These are phyloP conservation scores for Acanthurus leucopareius DNA, from an alignment of 2,797 vertebrate genomes.

Conservation along the genomic window DNA sequence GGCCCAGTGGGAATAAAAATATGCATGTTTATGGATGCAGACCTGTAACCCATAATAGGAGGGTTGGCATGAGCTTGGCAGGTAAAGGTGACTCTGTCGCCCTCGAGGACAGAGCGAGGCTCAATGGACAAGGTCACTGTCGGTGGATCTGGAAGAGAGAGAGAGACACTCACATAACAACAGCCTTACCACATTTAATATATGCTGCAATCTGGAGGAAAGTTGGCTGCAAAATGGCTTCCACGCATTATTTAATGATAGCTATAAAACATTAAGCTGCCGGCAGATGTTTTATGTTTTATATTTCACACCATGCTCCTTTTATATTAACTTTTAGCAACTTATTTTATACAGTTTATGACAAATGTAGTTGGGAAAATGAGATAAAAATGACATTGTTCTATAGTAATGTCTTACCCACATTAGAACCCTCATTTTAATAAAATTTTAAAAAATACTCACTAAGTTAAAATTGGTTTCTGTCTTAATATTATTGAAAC, in stretches of 20 bases:
- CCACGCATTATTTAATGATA: conserved; percentile 31
- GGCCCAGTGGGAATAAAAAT: neutral
- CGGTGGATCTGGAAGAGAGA: conserved; percentile 87
- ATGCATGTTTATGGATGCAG: conserved; percentile 36
- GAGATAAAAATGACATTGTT: neutral
- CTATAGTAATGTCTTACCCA: too few relatives aligned
- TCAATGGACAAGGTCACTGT: conserved; percentile 95
- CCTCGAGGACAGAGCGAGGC: conserved; percentile 95
- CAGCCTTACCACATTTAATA: conserved; percentile 21
- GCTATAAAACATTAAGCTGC: conserved; percentile 29
- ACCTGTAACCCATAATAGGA: conserved; percentile 95
- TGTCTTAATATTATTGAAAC: neutral
- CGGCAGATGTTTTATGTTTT: conserved; percentile 28
- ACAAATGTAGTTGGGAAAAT: neutral
- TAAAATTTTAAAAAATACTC: neutral
- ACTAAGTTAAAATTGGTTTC: neutral
- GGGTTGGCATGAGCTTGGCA: conserved; percentile 96
- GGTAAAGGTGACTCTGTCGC: conserved; percentile 93
- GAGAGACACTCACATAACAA: conserved; percentile 19
- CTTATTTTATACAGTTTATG: too few relatives aligned
- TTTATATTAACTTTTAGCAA: neutral
- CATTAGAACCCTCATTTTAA: neutral
- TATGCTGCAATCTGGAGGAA: conserved; percentile 44
- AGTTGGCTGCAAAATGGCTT: conserved; percentile 52
- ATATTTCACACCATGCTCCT: neutral